Base-by-base conservation (phyloP, 2,113 vertebrate genomes). In the Corythaixoides concolor region DNA sequence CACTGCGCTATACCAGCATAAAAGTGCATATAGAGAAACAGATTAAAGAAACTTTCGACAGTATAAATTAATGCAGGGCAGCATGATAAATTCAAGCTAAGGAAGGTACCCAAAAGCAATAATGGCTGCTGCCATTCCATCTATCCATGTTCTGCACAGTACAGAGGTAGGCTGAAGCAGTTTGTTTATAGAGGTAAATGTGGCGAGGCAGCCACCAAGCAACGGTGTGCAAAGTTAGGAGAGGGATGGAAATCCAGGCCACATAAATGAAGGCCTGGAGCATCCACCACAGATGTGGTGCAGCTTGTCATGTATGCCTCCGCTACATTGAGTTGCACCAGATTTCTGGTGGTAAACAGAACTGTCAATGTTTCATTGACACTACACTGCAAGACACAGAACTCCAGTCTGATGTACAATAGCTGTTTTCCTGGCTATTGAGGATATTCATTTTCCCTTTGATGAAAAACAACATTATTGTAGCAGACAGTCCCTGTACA, bases 291-390 rank as follows among this genome's bases (percentile, higher is more conserved):
- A 45, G 41, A 23, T 7, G 3, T 59, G 39, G 28, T 33, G 28
- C 37, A 77, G 16, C 9, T 75, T 67, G 17, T 33, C 37, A 28
- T 5, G 18, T 55, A 55, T 68, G 49, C 6, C 35, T 85, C 50
- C 12, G 20, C 16, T 12, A 28, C 8, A 33, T 0, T 5, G 12
- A 49, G n/a, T 6, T 77, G 39, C 21, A 27, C 24, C 0, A 9
- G 11, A 33, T 72, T 90, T 49, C 60, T 70, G 17, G n/a, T 63
- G 30, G 23, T 15, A 82, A n/a, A n/a, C 58, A 67, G n/a, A 82
- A 27, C 22, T 73, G 53, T 68, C 72, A 52, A 0, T 32, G 13
- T 77, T 47, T 85, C 43, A 50, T 17, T 63, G 82, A 12, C 15
- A 6, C 68, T 56, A 30, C 70, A 56, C 17, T 45, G 68, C 90